phyloP scores from a whole-genome alignment of 2,113 vertebrate species.

The Gambusia affinis region DNA sequence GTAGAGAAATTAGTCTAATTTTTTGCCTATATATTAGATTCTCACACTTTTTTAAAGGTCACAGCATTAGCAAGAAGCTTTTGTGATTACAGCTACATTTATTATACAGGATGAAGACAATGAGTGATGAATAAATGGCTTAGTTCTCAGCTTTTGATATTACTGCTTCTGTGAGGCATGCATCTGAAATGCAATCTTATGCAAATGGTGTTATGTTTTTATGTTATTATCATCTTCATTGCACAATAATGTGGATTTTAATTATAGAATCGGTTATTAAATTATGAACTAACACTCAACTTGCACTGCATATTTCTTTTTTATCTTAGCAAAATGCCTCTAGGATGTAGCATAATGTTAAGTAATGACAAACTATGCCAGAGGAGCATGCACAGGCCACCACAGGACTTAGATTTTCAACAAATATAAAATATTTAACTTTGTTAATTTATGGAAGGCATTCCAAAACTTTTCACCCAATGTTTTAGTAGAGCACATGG shows the following conservation, averaged over 20 bases:
- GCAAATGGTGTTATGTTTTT: slow-evolving; percentile 39
- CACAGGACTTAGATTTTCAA: slow-evolving; percentile 48
- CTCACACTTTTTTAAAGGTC: slow-evolving; percentile 25
- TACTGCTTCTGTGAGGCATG: slow-evolving; percentile 15
- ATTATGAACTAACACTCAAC: slow-evolving; percentile 75
- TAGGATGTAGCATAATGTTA: slow-evolving; percentile 66
- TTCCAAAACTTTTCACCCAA: slow-evolving; percentile 33
- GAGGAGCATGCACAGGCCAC: slow-evolving; percentile 40
- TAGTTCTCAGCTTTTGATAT: slow-evolving; percentile 16
- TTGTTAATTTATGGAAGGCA: slow-evolving; percentile 33
- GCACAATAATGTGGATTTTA: slow-evolving; percentile 49
- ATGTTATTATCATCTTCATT: slow-evolving; percentile 29
- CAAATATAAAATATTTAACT: slow-evolving; percentile 43
- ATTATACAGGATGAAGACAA: slow-evolving; percentile 22
- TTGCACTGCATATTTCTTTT: slow-evolving; percentile 74
- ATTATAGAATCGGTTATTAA: slow-evolving; percentile 65
- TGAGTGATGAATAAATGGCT: slow-evolving; percentile 13
- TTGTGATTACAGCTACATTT: slow-evolving; percentile 1
- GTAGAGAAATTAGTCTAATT: slow-evolving; percentile 31
- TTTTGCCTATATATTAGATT: slow-evolving; percentile 15
- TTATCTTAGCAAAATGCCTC: slow-evolving; percentile 66
- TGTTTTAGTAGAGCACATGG: background rate
- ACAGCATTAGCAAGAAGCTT: background rate
- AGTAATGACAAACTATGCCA: slow-evolving; percentile 71
- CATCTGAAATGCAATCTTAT: slow-evolving; percentile 44